Percentiles rank a stretch among this genome's conserved stretches.
Conservation (phyloP, 2,113 vertebrate genomes). For the Thunnus thynnus region DNA sequence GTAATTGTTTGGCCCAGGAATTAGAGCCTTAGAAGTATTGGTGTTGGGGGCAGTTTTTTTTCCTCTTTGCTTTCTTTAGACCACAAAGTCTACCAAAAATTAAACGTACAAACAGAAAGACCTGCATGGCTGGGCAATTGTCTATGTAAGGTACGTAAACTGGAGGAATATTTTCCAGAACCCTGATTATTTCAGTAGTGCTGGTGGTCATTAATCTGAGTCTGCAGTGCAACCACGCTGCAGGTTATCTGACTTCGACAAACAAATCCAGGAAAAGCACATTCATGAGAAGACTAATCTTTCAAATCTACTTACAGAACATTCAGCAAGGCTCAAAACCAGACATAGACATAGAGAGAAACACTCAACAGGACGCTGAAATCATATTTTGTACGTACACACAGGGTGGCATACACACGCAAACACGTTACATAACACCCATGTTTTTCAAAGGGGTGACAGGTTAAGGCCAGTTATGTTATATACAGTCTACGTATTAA, state of each 20-base stretch:
- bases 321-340: constrained; percentile 53
- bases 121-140: constrained; percentile 23
- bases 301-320: constrained; percentile 71
- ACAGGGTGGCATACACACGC: neutral
- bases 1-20: constrained; percentile 66
- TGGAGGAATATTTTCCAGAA: constrained; percentile 29
- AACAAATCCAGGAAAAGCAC: constrained; percentile 83
- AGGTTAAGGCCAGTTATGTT: constrained; percentile 21
- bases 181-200: constrained; percentile 48
- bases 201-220: constrained; percentile 39
- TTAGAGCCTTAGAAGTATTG: constrained; percentile 40
- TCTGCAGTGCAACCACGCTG: constrained; percentile 8
- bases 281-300: constrained; percentile 76
- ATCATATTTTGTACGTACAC: constrained; percentile 6
- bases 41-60: constrained; percentile 48
- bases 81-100: constrained; percentile 50
- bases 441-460: constrained; percentile 25
- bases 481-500: neutral
- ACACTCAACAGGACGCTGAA: constrained; percentile 31
- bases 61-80: constrained; percentile 43
- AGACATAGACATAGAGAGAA: constrained; percentile 30
- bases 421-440: constrained; percentile 47
- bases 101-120: constrained; percentile 39
- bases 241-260: constrained; percentile 77
- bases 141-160: constrained; percentile 23